phyloP scores from a whole-genome alignment of 2,113 vertebrate genomes.

The Phrynocephalus versicolor region DNA sequence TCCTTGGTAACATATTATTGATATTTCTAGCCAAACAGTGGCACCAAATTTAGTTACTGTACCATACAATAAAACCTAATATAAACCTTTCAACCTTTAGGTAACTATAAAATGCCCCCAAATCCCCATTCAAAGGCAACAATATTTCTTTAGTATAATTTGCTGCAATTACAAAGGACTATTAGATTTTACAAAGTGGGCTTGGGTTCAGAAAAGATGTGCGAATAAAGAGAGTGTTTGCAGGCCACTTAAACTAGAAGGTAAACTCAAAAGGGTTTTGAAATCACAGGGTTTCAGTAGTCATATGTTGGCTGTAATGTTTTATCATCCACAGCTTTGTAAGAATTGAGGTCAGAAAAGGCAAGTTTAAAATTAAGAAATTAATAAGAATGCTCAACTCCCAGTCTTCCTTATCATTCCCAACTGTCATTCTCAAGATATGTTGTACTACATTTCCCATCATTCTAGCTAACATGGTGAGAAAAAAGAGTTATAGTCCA shows the following conservation, averaged over 20 bases:
- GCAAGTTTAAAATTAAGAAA: neutral
- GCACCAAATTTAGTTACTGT: neutral
- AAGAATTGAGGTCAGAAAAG: too few relatives aligned
- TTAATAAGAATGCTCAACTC: neutral
- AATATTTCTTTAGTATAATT: constrained; percentile 4
- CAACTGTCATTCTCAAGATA: neutral
- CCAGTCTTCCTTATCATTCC: neutral
- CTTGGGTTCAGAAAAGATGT: neutral
- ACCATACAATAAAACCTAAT: constrained; percentile 18
- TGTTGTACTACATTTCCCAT: neutral
- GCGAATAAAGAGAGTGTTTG: neutral
- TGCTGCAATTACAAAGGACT: neutral
- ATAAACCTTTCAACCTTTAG: neutral
- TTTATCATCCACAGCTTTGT: neutral
- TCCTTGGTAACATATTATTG: constrained; percentile 9
- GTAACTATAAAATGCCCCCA: neutral
- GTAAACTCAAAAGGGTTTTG: neutral
- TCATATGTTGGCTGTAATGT: neutral
- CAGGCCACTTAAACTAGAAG: neutral
- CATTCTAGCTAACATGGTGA: neutral
- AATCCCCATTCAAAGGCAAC: neutral
- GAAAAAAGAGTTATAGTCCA: too few relatives aligned
- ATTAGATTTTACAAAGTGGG: neutral
- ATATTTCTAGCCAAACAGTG: neutral
- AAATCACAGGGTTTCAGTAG: neutral